Evolutionary conservation across 2,113 vertebrate genomes (phyloP), one percentile per base, ranked within the genome.

Genomic region (Ictidomys tridecemlineatus): DNA sequence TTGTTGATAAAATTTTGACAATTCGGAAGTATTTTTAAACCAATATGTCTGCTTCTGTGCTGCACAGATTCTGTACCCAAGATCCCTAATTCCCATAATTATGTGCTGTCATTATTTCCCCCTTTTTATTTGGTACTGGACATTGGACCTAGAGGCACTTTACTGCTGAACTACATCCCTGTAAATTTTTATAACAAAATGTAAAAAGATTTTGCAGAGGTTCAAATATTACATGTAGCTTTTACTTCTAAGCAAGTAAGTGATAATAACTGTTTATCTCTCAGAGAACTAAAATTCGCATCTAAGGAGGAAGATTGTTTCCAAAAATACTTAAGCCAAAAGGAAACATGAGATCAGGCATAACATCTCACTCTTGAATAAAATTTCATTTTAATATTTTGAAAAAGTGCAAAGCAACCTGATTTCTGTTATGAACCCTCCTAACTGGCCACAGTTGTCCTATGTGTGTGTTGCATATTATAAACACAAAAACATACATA

Each of bases 221-320:
- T 12, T 61, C 48, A 82, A 51, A 65, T 48, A n/a, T 78, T 80
- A 92, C 22, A 92, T 26, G 7, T 48, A n/a, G 2, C 24, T 56
- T 76, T 82, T 73, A 56, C 48, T 89, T 91, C 30, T 34, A 85
- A 83, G 53, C 9, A 82, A 34, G 18, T 61, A 5, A 88, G n/a
- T 92, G 17, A 69, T 77, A 80, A 73, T 30, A 70, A 74, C 16
- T 53, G 34, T 65, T 96, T 77, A 89, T 45, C 16, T 89, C 30
- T 82, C 24, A 45, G 83, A 80, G 20, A 97, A 84, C 53, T 53
- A 86, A 96, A 63, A 95, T 94, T 79, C 74, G n/a, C 26, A 92
- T 34, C 28, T 89, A 78, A 80, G 39, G 28, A 39, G 0, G 4
- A 0, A 16, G 5, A 14, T 63, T 95, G 5, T 69, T 72, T 85